Evolutionary conservation across 2,797 vertebrate genomes (phyloP), one percentile per base, ranked within the genome.

Genomic region (Gymnothorax reevesii): DNA sequence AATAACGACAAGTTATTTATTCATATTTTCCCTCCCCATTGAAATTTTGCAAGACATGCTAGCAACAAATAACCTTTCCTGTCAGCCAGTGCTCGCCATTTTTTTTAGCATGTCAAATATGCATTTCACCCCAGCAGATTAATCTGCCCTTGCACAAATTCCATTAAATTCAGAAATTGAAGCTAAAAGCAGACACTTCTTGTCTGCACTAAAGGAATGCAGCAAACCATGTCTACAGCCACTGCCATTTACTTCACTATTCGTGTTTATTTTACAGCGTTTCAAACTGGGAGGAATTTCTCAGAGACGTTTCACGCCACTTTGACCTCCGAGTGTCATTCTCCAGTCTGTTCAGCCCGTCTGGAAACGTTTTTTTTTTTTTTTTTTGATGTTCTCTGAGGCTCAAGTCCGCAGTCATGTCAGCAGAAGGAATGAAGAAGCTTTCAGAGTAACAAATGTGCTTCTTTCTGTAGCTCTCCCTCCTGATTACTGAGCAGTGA

Each of bases 171-270:
- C 49, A 54, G 75, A 79, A 22, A 22, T 42, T 0, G 20, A 55
- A 55, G 20, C 86, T 83, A 69, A 55, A 57, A 17, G 75, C 15
- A 5, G 6, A 20, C 27, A 84, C 75, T 49, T 83, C 33, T 75
- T 82, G 66, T 60, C 57, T 71, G 82, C 66, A 5, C 33, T 73
- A 8, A 71, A 83, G 27, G n/a, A 84, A 15, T 15, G 15, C 69
- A 60, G 3, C 20, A 42, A 49, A 27, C 59, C 7, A 84, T 42
- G 57, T 75, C 13, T 64, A 60, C 69, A 87, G 69, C 42, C 55
- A 22, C 42, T 6, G 25, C 83, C 83, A 60, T 60, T 64, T 60
- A 77, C 71, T 87, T 84, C 83, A 86, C 77, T 87, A 87, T 87
- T 87, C 62, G 77, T 83, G 33, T 64, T 59, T 64, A 62, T 60